phyloP scores from a whole-genome alignment of 2,113 vertebrate species.

The Halcyon senegalensis region DNA sequence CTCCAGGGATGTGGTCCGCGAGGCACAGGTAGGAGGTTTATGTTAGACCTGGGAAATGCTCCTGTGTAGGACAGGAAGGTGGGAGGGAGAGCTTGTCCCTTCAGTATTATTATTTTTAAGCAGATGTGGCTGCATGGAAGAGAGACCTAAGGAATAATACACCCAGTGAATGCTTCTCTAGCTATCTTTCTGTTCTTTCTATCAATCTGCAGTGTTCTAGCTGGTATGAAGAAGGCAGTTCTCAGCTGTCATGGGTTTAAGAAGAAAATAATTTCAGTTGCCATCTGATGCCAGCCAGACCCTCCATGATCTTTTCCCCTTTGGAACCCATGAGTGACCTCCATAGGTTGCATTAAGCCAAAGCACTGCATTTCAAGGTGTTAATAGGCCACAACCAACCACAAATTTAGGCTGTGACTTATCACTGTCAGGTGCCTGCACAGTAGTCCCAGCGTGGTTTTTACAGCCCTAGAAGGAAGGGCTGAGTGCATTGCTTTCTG shows the following conservation, averaged over 20 bases:
- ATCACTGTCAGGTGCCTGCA: background rate
- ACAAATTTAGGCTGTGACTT: background rate
- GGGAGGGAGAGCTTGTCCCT: background rate
- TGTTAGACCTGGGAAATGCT: background rate
- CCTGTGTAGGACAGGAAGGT: background rate
- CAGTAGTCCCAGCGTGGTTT: background rate
- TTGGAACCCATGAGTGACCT: background rate
- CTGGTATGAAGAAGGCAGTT: background rate
- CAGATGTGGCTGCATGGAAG: background rate
- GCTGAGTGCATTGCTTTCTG: background rate
- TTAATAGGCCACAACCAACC: background rate
- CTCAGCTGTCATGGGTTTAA: background rate
- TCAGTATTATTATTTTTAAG: background rate
- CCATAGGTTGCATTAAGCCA: background rate
- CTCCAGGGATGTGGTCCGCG: background rate
- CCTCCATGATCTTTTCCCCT: background rate
- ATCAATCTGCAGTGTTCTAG: background rate
- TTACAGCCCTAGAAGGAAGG: constrained; percentile 20
- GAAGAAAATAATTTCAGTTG: background rate
- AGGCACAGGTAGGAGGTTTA: background rate
- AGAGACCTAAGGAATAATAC: background rate
- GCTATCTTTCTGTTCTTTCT: background rate
- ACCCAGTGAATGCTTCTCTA: background rate
- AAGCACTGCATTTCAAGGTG: background rate
- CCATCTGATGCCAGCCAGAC: background rate